Evolutionary conservation across 2,113 vertebrate genomes (phyloP), one percentile per base, ranked within the genome.

Genomic region (Boulengeromyrus knoepffleri): DNA sequence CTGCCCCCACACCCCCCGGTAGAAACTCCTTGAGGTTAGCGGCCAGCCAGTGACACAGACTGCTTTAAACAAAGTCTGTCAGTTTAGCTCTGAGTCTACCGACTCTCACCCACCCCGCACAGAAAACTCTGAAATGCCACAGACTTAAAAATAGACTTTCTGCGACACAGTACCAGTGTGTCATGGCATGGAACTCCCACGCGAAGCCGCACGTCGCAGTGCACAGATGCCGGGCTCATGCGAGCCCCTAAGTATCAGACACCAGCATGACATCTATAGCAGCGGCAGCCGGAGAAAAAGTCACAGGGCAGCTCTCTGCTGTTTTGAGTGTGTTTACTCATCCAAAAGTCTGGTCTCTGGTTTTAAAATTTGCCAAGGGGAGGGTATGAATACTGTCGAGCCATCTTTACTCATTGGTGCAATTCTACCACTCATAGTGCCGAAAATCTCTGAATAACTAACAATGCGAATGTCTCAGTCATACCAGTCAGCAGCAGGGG

Each of bases 401-500:
- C 2, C 80, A n/a, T 45, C 21, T n/a, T 42, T 7, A 85, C 10
- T 47, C 24, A 46, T 47, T 0, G 21, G 45, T 47, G 45, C 42
- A 47, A 9, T 10, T 47, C 0, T n/a, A 21, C 42, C 0, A 10
- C 39, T 85, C 45, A 45, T 8, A 39, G 19, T 90, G 66, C 90
- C 77, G 84, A 50, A 46, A 83, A 52, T 58, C 39, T 85, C 39
- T 66, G 27, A 31, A 88, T 45, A 31, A 87, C 39, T 21, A 36
- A 36, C 2, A 27, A 94, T 91, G 90, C 90, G 88, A 92, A 92
- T 90, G 45, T 91, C 47, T 17, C 83, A 92, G 90, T 93, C 93
- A 93, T 91, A 91, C 83, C 83, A 6, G 17, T 50, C 47, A 45
- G 27, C 90, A 42, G 21, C 42, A 52, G 10, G 52, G 12, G 50